Base-by-base conservation (phyloP, 2,888 invertebrate species). In the Pyrgus malvae region DNA sequence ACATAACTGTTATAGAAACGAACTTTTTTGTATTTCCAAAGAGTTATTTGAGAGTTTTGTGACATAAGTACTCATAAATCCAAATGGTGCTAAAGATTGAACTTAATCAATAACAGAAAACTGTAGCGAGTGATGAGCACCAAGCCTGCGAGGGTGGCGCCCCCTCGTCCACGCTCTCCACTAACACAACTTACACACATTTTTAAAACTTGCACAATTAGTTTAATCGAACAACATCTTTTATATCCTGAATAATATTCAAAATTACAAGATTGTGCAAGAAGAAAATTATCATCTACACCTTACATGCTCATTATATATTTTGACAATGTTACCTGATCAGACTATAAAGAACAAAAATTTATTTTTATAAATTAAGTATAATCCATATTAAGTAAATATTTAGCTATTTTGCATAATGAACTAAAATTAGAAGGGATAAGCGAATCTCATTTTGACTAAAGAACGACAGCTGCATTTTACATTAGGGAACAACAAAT, bases 31-130 rank as follows among this genome's bases (percentile, higher is more conserved):
- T 83, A 78, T 80, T 78, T 64, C 77, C 76, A 78, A 77, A 74
- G 67, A 74, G 65, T 67, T 64, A 69, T 75, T 69, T 72, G 66
- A 69, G 67, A 69, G 63, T 68, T 69, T 72, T 64, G 67, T 78
- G 74, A 21, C n/a, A n/a, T n/a, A n/a, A 21, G 21, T 4, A 21
- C 3, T 76, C 69, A 72, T 68, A 78, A 75, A 81, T 83, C 75
- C 79, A 73, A 78, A 82, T 83, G 87, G 88, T 88, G 88, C 87
- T 88, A 83, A 74, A 70, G 70, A 78, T 76, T 69, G 66, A 72
- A 67, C 66, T 68, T 65, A 67, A 37, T 48, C 51, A 54, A 38
- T 41, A 38, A 33, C 19, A 25, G 33, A 35, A 12, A 29, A 23
- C 27, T 29, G 23, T 31, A 29, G 21, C 1, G 5, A 38, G 23